Conservation (phyloP, 2,888 invertebrate genomes). For the Aleiodes alternator region DNA sequence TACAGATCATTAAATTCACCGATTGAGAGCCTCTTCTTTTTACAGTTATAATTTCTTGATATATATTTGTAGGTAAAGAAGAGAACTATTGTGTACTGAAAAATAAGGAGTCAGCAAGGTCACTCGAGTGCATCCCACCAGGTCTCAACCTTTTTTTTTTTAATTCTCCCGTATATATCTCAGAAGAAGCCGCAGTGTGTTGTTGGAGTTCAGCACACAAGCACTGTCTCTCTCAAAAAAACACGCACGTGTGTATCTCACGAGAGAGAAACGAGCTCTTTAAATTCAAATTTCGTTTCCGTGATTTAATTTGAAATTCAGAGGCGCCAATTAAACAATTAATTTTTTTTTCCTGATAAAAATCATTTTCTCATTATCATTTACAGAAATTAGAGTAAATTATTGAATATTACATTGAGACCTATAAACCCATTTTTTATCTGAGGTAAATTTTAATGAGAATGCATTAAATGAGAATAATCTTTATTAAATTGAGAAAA, state of each 20-base stretch:
- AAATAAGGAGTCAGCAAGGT: constrained; percentile 69
- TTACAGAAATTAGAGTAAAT: not conserved
- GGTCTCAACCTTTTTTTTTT: constrained; percentile 53
- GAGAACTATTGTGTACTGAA: constrained; percentile 66
- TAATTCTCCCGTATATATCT: not conserved
- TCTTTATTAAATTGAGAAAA: no score
- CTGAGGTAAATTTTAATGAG: no score
- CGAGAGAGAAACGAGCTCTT: constrained; percentile 2
- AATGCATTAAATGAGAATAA: no score
- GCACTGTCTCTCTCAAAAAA: constrained; percentile 44
- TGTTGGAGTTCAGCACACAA: constrained; percentile 50
- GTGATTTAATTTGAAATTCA: not conserved
- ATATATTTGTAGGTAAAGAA: constrained; percentile 68
- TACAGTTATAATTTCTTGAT: constrained; percentile 70
- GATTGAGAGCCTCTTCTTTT: constrained; percentile 71
- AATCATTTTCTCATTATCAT: constrained; percentile 11
- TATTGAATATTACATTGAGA: constrained; percentile 5
- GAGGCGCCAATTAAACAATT: constrained; percentile 1
- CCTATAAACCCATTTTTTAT: constrained; percentile 9
- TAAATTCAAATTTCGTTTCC: constrained; percentile 14
- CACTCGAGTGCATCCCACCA: constrained; percentile 69
- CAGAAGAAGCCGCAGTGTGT: constrained; percentile 47
- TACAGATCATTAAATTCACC: constrained; percentile 33
- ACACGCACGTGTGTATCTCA: constrained; percentile 40
- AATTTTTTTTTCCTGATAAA: not conserved